phyloP scores from a whole-genome alignment of 2,113 vertebrate species.

The Amphiprion ocellaris region DNA sequence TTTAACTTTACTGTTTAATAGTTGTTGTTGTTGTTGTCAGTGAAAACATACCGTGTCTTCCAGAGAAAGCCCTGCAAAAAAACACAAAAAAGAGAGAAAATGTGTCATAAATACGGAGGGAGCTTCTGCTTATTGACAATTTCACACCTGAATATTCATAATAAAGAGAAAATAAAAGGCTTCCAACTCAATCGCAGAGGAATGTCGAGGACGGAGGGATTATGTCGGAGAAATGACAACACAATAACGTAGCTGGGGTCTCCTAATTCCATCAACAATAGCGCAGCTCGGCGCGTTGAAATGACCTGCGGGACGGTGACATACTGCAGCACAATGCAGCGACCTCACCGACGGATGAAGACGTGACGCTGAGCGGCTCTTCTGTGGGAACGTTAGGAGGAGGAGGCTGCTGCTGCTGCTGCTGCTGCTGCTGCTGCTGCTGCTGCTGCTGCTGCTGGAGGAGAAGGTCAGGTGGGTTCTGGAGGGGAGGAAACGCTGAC shows the following conservation, averaged over 20 bases:
- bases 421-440: constrained; percentile 46
- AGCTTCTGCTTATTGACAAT: constrained; percentile 27
- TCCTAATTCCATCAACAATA: constrained; percentile 65
- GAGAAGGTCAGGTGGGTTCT: constrained; percentile 61
- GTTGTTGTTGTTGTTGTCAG: background rate
- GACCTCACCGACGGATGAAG: constrained; percentile 44
- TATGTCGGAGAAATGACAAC: constrained; percentile 45
- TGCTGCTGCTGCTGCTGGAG: constrained; percentile 40
- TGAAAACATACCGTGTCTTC: constrained; percentile 91
- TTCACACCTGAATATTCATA: constrained; percentile 48
- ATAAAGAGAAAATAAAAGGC: background rate
- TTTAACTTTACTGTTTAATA: background rate
- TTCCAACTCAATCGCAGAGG: constrained; percentile 70
- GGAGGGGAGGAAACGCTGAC: constrained; percentile 38
- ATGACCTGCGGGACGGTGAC: constrained; percentile 43
- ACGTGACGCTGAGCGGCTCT: constrained; percentile 26
- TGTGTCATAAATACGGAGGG: constrained; percentile 16
- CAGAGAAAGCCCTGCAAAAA: constrained; percentile 90
- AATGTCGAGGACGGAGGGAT: constrained; percentile 60
- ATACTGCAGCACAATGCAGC: constrained; percentile 51
- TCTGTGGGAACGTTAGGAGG: constrained; percentile 46
- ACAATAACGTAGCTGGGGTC: constrained; percentile 52
- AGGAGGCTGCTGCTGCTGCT: constrained; percentile 29
- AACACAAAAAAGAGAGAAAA: background rate
- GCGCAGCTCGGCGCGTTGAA: constrained; percentile 50